Evolutionary conservation across 1,140 invertebrate genomes (phyloP).

Genomic region (Bombyx mandarina): DNA sequence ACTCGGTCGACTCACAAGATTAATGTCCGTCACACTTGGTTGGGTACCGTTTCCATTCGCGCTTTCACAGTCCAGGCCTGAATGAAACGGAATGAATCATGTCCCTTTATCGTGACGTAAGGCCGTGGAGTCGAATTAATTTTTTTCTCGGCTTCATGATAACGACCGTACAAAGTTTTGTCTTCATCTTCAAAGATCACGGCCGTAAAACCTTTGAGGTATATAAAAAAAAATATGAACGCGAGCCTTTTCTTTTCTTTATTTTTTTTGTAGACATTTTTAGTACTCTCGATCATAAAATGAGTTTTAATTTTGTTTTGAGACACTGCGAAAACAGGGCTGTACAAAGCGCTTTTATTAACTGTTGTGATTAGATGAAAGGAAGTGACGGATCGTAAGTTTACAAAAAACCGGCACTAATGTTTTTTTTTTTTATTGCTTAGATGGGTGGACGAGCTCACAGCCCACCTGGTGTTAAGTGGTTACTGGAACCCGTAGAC

Average conservation of each 20-base stretch:
- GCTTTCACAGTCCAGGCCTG: constrained; percentile 5
- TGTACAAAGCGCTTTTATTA: no score
- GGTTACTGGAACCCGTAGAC: no score
- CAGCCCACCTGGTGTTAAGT: no score
- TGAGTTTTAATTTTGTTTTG: no score
- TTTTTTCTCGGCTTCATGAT: constrained; percentile 1
- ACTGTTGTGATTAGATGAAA: no score
- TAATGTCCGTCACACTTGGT: constrained; percentile 14
- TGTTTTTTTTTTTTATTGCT: no score
- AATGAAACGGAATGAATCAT: constrained; percentile 13
- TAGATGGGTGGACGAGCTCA: no score
- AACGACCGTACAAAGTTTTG: background rate
- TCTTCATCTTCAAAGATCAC: background rate
- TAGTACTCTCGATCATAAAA: no score
- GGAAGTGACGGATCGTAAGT: no score
- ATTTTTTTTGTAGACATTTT: no score
- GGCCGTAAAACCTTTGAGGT: constrained; percentile 3
- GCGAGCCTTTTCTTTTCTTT: background rate
- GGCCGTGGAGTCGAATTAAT: constrained; percentile 1
- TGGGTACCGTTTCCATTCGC: constrained; percentile 11
- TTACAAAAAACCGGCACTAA: no score
- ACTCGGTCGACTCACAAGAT: constrained; percentile 8
- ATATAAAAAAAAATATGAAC: background rate
- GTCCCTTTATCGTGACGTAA: constrained; percentile 10
- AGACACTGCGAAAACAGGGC: no score